Percentiles rank a stretch among this genome's conserved stretches.
Conservation (phyloP, 2,888 invertebrate species). For the Tromatobia lineatoria region DNA sequence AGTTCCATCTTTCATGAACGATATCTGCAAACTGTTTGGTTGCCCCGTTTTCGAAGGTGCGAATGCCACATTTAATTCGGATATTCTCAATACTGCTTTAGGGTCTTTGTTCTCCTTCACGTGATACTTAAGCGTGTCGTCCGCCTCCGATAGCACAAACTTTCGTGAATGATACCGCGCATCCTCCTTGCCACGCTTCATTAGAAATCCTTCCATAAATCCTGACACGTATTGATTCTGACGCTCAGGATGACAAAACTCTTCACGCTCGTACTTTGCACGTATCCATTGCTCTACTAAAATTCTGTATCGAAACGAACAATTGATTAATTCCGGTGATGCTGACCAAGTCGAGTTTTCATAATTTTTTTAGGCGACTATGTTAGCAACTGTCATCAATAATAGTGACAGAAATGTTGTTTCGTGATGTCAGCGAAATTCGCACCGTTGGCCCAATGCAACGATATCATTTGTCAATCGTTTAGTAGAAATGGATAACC, state of each 20-base stretch:
- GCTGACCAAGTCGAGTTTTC: neutral
- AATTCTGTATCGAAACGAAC: conserved; percentile 87
- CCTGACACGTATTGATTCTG: conserved; percentile 92
- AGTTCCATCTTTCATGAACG: conserved; percentile 93
- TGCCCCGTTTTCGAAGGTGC: conserved; percentile 93
- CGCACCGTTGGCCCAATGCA: too few relatives aligned
- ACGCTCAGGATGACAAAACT: conserved; percentile 93
- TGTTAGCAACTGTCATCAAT: neutral
- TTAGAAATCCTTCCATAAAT: conserved; percentile 94
- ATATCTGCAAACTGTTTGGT: conserved; percentile 93
- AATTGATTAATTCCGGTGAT: neutral
- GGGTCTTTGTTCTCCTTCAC: conserved; percentile 91
- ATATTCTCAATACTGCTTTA: conserved; percentile 92
- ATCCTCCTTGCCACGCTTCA: conserved; percentile 96
- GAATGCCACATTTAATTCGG: conserved; percentile 94
- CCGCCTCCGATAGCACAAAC: conserved; percentile 93
- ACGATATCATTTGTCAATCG: too few relatives aligned
- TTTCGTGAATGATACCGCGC: conserved; percentile 93
- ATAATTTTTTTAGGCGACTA: neutral
- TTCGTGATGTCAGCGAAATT: too few relatives aligned
- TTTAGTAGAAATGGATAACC: too few relatives aligned
- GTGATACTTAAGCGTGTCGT: conserved; percentile 93
- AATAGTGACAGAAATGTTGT: too few relatives aligned
- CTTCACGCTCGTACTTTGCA: conserved; percentile 95
- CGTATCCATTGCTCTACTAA: conserved; percentile 96